These are phyloP conservation scores for Mamestra brassicae DNA, from an alignment of 2,888 invertebrate genomes.

Conservation along the genomic window DNA sequence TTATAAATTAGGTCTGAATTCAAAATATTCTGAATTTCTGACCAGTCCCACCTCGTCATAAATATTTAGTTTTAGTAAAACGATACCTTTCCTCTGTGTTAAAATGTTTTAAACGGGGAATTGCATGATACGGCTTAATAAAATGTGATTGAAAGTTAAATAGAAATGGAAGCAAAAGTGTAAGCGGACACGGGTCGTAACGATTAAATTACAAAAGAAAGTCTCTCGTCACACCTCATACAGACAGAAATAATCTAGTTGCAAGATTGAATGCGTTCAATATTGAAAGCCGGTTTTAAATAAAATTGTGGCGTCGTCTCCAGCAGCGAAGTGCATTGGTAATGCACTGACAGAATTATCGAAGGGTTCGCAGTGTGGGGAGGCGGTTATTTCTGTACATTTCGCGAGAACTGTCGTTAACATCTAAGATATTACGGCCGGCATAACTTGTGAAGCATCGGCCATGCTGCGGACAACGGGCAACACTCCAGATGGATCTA, in stretches of 20 bases:
- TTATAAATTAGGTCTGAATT: conserved; percentile 25
- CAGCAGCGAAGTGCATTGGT: conserved; percentile 87
- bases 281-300: conserved; percentile 74
- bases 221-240: conserved; percentile 74
- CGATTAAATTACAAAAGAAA: conserved; percentile 87
- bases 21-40: conserved; percentile 19
- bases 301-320: conserved; percentile 82
- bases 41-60: conserved; percentile 6
- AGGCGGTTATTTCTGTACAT: conserved; percentile 85
- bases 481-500: conserved; percentile 64
- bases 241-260: conserved; percentile 77
- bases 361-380: conserved; percentile 78
- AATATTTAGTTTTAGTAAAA: conserved; percentile 3
- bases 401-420: conserved; percentile 86
- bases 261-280: conserved; percentile 76
- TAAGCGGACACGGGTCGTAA: conserved; percentile 79
- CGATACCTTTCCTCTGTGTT: conserved; percentile 25
- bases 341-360: conserved; percentile 87
- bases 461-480: conserved; percentile 66
- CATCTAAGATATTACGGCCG: conserved; percentile 77
- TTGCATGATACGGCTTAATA: conserved; percentile 69
- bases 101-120: conserved; percentile 39
- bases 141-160: conserved; percentile 79
- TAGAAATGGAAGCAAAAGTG: conserved; percentile 79
- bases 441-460: conserved; percentile 76